Base-by-base conservation (phyloP, 2,113 vertebrate species). In the Chaenogobius annularis region DNA sequence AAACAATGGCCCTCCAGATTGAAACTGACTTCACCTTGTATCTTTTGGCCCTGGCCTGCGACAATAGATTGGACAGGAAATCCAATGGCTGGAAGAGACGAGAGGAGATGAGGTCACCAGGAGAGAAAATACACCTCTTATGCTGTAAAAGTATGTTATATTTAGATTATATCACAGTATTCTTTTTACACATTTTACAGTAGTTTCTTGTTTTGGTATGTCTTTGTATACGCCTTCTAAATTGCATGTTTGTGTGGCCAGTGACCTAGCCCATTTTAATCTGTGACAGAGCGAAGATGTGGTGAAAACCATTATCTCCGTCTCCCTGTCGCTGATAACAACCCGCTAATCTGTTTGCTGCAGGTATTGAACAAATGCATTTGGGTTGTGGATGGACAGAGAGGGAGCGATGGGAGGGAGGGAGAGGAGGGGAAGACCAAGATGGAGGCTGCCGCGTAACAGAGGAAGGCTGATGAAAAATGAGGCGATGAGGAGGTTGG, bases 261-360 rank as follows among this genome's bases (percentile, higher is more conserved):
- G 73, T 87, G 90, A 90, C 90, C 88, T 74, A 84, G 88, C 90
- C 92, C 92, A 87, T 94, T 96, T 95, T 97, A 97, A 97, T 97
- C 96, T 96, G 95, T 94, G 94, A 94, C 94, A 95, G 94, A 89
- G 93, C 50, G 90, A 93, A 95, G 95, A 96, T 96, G 94, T 94
- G 96, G 94, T 95, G 96, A 95, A 96, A 95, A 94, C 95, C 95
- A 95, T 97, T 97, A 97, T 96, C 95, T 95, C 94, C 90, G 91
- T 91, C 94, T 94, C 93, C 92, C 94, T 93, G 93, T 95, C 94
- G 92, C 93, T 90, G 95, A 97, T 96, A 97, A 96, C 93, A 93
- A 93, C 90, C 85, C 68, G 73, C 93, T 97, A 97, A 97, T 97
- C 96, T 97, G 95, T 95, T 96, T 95, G 95, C 95, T 95, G 92